A percentile compares a stretch with the other conserved stretches of the same genome.
Evolutionary conservation across 2,113 vertebrate species (phyloP).

Genomic region (Calonectris borealis): DNA sequence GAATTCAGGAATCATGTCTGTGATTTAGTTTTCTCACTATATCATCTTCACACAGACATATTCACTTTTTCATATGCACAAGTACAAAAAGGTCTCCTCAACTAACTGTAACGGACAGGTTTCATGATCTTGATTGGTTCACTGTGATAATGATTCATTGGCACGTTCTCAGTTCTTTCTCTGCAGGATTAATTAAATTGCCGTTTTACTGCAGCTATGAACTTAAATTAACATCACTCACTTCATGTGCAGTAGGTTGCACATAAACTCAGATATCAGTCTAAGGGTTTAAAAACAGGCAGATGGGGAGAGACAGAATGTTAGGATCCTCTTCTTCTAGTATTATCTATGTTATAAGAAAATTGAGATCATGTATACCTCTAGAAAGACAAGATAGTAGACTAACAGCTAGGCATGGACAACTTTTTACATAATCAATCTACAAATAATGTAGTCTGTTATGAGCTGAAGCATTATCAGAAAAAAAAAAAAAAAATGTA

Average conservation of each 20-base stretch:
- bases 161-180: background rate
- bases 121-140: background rate
- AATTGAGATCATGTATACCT: background rate
- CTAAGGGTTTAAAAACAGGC: background rate
- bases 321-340: background rate
- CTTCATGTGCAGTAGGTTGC: background rate
- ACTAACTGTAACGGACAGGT: background rate
- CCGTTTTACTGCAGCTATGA: background rate
- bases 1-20: background rate
- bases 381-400: background rate
- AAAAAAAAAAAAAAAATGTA: too few relatives aligned
- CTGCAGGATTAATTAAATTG: background rate
- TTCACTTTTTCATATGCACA: background rate
- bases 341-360: background rate
- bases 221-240: background rate
- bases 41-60: background rate
- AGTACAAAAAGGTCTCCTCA: background rate
- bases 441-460: background rate
- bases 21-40: background rate
- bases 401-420: background rate
- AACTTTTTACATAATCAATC: background rate
- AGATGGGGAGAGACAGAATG: background rate
- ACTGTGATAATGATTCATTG: background rate
- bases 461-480: background rate
- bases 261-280: background rate